Conservation (phyloP, 1,140 invertebrate genomes). For the Drosophila parvula region DNA sequence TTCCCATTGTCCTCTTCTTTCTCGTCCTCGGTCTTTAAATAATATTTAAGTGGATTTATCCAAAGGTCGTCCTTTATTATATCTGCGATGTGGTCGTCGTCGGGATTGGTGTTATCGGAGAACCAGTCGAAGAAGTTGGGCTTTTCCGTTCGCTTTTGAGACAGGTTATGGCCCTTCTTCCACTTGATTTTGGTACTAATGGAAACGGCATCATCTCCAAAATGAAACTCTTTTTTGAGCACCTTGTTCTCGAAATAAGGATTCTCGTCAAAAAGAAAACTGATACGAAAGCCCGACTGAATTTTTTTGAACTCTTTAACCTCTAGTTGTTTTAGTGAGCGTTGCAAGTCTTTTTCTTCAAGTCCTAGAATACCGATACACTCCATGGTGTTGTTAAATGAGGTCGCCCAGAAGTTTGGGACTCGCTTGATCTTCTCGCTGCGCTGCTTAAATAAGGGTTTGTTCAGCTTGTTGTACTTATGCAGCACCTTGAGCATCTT, state of each 20-base stretch:
- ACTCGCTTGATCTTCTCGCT: slow-evolving; percentile 89
- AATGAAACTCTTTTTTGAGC: slow-evolving; percentile 92
- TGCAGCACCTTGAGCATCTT: slow-evolving; percentile 96
- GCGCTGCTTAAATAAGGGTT: slow-evolving; percentile 93
- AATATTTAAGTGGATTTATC: slow-evolving; percentile 96
- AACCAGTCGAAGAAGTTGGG: slow-evolving; percentile 93
- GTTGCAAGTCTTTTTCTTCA: slow-evolving; percentile 92
- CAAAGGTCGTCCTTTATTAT: slow-evolving; percentile 94
- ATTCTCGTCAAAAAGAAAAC: slow-evolving; percentile 92
- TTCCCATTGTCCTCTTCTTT: slow-evolving; percentile 3
- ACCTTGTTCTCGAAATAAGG: slow-evolving; percentile 93
- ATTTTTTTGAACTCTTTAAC: slow-evolving; percentile 96
- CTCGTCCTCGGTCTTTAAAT: slow-evolving; percentile 88
- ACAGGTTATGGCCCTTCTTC: slow-evolving; percentile 90
- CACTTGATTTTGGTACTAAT: slow-evolving; percentile 90
- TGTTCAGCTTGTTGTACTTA: slow-evolving; percentile 94
- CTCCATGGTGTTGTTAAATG: slow-evolving; percentile 94
- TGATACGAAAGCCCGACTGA: slow-evolving; percentile 93
- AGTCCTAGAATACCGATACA: slow-evolving; percentile 92
- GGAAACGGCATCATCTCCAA: slow-evolving; percentile 86
- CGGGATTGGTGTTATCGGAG: slow-evolving; percentile 90
- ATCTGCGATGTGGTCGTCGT: slow-evolving; percentile 92
- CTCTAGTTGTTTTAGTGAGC: slow-evolving; percentile 92
- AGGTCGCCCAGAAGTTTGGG: neutral
- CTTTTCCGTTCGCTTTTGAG: slow-evolving; percentile 25